These are phyloP conservation scores for Heliothis virescens DNA, from an alignment of 1,140 invertebrate genomes.

Conservation along the genomic window DNA sequence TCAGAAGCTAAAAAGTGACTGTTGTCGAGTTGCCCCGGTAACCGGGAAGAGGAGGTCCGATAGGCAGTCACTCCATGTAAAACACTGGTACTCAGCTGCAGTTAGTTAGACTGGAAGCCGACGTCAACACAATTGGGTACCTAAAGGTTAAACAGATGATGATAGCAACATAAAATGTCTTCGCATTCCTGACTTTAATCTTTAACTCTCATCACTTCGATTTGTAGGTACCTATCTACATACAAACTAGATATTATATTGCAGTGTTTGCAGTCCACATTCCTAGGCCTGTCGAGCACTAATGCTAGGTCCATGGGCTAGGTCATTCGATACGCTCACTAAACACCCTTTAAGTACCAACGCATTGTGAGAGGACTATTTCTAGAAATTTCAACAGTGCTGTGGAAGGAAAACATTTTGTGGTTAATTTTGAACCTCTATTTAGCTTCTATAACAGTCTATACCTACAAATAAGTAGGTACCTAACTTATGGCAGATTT, in stretches of 20 bases:
- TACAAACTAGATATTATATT: neutral
- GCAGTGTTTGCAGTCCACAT: neutral
- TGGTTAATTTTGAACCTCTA: neutral
- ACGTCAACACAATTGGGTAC: neutral
- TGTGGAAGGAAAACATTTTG: neutral
- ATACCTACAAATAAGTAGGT: too few relatives aligned
- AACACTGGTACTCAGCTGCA: too few relatives aligned
- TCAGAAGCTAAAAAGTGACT: too few relatives aligned
- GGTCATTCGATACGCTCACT: slow-evolving; percentile 36
- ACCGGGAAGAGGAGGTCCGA: neutral
- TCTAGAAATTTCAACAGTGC: slow-evolving; percentile 23
- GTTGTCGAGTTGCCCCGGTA: too few relatives aligned
- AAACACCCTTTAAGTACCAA: slow-evolving; percentile 4
- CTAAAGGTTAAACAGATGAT: neutral
- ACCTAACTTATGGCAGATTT: too few relatives aligned
- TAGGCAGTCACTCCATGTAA: neutral
- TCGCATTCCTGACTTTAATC: too few relatives aligned
- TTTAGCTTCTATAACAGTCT: neutral
- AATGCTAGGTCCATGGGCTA: slow-evolving; percentile 24
- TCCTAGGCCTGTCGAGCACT: neutral
- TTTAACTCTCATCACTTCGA: too few relatives aligned
- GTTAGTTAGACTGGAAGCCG: too few relatives aligned
- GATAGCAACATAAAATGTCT: neutral
- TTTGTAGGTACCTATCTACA: neutral
- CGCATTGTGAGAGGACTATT: slow-evolving; percentile 31